Base-by-base conservation (phyloP, 2,797 vertebrate genomes). In the Oryzias sinensis region DNA sequence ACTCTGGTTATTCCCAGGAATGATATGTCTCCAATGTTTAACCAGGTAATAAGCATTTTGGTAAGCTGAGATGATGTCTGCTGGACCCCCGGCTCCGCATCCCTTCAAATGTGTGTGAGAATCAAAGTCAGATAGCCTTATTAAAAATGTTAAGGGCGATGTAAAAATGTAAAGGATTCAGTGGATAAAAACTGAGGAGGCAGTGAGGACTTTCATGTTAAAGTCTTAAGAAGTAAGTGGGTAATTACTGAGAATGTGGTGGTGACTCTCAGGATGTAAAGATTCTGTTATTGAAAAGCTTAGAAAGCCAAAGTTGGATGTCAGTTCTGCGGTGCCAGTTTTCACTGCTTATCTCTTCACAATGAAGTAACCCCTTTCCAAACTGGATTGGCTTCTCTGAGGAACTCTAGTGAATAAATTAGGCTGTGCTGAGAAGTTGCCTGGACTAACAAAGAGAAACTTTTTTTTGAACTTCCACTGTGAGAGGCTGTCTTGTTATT, bases 401-500 rank as follows among this genome's bases (percentile, higher is more conserved):
- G 62, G 53, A 57, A 65, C 69, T 70, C 61, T 70, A 61, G 22
- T 59, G 65, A 66, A 72, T 80, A 74, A 79, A 62, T 61, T 65
- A 62, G 9, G 7, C 13, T 24, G 57, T 50, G 66, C 69, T 72
- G 66, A 72, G 79, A 81, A 70, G 74, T 59, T 74, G 78, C 76
- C 54, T 56, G 43, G 24, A 59, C 75, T 65, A 70, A 88, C 80
- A 87, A 83, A 82, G 64, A 58, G 70, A 76, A 79, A 79, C 76
- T 84, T 83, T 83, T 81, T 76, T 70, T 74, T 70, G 57, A 78
- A 49, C 77, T 56, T 68, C 65, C 68, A 56, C 77, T 85, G 62
- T 84, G 77, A 79, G 76, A 85, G 79, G 48, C 66, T 55, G 71
- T 78, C 79, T 77, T 86, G 82, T 88, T 86, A 66, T 78, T 72